phyloP scores from a whole-genome alignment of 2,888 invertebrate genomes.

The Cataglyphis altisquamis region DNA sequence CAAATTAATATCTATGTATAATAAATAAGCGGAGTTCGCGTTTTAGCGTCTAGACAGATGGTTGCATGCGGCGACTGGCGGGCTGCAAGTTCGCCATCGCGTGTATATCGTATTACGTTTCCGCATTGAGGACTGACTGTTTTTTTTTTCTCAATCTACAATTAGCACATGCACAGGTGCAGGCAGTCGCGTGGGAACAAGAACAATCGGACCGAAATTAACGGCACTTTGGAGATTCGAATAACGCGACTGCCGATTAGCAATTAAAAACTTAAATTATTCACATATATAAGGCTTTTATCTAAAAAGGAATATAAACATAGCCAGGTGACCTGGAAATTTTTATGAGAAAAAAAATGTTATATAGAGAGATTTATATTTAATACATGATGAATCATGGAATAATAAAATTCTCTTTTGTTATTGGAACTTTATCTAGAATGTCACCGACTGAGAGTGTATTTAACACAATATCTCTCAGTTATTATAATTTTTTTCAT shows the following conservation, averaged over 20 bases:
- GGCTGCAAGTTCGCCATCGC: conserved; percentile 40
- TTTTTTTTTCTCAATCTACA: conserved; percentile 6
- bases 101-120: conserved; percentile 8
- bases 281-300: not conserved
- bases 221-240: conserved; percentile 52
- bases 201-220: conserved; percentile 41
- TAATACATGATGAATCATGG: not conserved
- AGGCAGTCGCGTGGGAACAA: conserved; percentile 57
- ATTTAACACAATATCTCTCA: not conserved
- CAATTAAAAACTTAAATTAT: conserved; percentile 20
- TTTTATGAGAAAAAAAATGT: not conserved
- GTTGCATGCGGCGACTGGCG: conserved; percentile 76
- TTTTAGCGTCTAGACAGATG: conserved; percentile 57
- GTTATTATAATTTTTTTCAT: not conserved
- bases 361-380: not conserved
- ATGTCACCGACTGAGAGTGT: not conserved
- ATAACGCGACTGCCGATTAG: not conserved
- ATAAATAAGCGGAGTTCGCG: conserved; percentile 11
- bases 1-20: conserved; percentile 5
- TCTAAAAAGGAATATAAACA: not conserved
- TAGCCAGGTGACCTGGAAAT: not conserved
- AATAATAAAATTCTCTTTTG: not conserved
- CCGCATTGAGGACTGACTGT: not conserved
- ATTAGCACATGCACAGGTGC: conserved; percentile 55
- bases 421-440: not conserved